Evolutionary conservation across 2,797 vertebrate genomes (phyloP).

Genomic region (Okamejei kenojei): DNA sequence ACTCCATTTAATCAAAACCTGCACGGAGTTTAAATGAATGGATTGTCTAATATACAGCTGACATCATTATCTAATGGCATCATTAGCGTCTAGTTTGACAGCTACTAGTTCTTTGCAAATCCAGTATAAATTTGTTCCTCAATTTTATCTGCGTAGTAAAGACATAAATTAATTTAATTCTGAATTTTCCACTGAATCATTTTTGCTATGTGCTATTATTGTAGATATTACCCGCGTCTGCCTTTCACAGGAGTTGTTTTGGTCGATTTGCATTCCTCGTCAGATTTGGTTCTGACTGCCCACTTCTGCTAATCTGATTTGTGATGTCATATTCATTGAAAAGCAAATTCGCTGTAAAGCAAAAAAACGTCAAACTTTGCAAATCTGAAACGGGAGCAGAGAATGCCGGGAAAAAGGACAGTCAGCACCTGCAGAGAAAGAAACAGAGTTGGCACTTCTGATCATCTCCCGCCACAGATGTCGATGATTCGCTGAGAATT

Average conservation of each 20-base stretch:
- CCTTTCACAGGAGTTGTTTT: neutral
- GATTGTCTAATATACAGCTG: neutral
- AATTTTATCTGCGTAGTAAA: neutral
- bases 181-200: neutral
- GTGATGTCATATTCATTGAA: neutral
- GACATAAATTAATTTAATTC: neutral
- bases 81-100: neutral
- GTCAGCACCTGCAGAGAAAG: too few relatives aligned
- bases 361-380: too few relatives aligned
- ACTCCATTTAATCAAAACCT: neutral
- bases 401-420: too few relatives aligned
- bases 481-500: too few relatives aligned
- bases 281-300: neutral
- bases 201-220: neutral
- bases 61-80: neutral
- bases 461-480: too few relatives aligned
- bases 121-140: neutral
- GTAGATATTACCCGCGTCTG: neutral
- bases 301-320: neutral
- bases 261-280: neutral
- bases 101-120: neutral
- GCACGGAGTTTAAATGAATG: neutral
- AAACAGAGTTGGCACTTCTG: too few relatives aligned
- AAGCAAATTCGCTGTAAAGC: too few relatives aligned
- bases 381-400: too few relatives aligned